Percentiles rank a stretch among this genome's conserved stretches.
Conservation (phyloP, 2,888 invertebrate genomes). For the Gastracanthus pulcherrimus region DNA sequence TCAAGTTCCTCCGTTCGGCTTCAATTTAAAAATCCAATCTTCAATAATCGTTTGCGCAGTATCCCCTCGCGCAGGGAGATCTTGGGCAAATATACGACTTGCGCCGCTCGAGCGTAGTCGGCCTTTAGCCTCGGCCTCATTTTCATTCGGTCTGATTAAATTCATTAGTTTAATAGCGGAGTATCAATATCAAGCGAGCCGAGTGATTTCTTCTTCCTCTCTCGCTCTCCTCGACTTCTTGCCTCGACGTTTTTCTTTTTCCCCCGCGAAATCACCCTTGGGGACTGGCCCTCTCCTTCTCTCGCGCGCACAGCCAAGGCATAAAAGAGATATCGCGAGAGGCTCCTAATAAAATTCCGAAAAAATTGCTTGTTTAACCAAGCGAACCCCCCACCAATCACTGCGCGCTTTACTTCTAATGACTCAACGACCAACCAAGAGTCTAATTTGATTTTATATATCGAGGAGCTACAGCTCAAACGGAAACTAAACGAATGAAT, state of each 20-base stretch:
- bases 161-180: constrained; percentile 76
- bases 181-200: constrained; percentile 75
- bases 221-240: constrained; percentile 33
- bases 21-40: constrained; percentile 78
- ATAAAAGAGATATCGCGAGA: constrained; percentile 49
- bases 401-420: background rate
- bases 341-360: constrained; percentile 70
- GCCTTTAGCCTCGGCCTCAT: constrained; percentile 65
- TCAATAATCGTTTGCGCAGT: constrained; percentile 74
- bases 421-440: no score
- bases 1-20: constrained; percentile 65
- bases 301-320: constrained; percentile 11
- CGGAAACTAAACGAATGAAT: background rate
- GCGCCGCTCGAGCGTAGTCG: constrained; percentile 54
- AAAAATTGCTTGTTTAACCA: constrained; percentile 73
- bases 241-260: constrained; percentile 49
- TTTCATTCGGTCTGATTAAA: constrained; percentile 76
- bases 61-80: constrained; percentile 62
- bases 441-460: no score
- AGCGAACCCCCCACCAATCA: constrained; percentile 52
- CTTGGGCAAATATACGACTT: constrained; percentile 68
- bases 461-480: no score
- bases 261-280: constrained; percentile 62
- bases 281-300: constrained; percentile 48
- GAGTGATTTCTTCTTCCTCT: constrained; percentile 68